Percentiles rank a stretch among this genome's conserved stretches.
Conservation (phyloP, 2,888 invertebrate species). For the Agrotis puta region DNA sequence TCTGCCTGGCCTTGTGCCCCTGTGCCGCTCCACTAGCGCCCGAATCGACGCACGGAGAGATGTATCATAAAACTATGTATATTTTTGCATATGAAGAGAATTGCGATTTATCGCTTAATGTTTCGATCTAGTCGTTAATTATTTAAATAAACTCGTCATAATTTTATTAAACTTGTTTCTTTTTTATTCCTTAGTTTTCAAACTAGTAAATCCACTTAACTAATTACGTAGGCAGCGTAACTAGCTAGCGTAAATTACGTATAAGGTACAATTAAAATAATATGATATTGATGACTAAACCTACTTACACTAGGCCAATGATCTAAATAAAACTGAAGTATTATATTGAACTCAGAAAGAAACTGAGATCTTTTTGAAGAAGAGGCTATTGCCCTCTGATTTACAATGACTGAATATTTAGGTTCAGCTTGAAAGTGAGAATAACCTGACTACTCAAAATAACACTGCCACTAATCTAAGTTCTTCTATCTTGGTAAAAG, state of each 20-base stretch:
- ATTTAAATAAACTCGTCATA: constrained; percentile 72
- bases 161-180: constrained; percentile 66
- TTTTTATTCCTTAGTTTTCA: constrained; percentile 17
- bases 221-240: neutral
- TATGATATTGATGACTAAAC: neutral
- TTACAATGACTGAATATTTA: neutral
- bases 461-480: neutral
- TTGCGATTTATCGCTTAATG: constrained; percentile 82
- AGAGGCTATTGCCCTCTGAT: neutral
- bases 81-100: constrained; percentile 84
- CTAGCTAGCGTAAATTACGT: neutral
- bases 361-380: neutral
- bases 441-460: neutral
- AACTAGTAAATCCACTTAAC: constrained; percentile 2
- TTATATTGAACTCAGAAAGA: constrained; percentile 1
- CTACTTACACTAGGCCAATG: neutral
- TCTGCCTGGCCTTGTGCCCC: constrained; percentile 76
- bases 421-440: neutral
- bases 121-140: constrained; percentile 87
- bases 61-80: constrained; percentile 76
- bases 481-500: neutral
- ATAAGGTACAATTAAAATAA: neutral
- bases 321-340: neutral
- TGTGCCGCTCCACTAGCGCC: constrained; percentile 73
- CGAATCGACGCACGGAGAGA: constrained; percentile 81